Evolutionary conservation across 2,797 vertebrate genomes (phyloP).

Genomic region (Poeciliopsis presidionis): DNA sequence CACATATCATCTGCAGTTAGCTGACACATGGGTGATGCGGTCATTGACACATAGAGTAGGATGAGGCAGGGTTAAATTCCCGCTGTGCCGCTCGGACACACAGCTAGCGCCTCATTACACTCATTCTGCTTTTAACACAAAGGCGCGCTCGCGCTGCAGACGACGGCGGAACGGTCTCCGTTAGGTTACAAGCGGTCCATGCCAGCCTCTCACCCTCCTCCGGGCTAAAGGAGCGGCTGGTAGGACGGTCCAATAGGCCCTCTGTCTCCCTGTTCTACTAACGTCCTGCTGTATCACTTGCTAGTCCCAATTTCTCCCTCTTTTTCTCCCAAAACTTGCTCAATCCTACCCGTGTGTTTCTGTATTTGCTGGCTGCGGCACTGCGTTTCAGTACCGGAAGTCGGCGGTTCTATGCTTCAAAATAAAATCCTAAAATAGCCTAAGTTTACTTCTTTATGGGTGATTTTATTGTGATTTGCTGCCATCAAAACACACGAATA

Average conservation of each 20-base stretch:
- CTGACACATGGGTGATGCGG: not conserved
- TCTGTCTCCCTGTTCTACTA: conserved; percentile 29
- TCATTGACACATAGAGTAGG: conserved; percentile 1
- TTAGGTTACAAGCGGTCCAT: conserved; percentile 46
- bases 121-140: conserved; percentile 30
- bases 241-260: conserved; percentile 52
- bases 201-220: conserved; percentile 67
- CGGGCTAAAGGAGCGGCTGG: conserved; percentile 32
- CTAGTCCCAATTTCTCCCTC: conserved; percentile 37
- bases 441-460: not conserved
- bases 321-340: conserved; percentile 7
- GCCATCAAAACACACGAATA: not conserved
- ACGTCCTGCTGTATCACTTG: conserved; percentile 25
- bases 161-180: conserved; percentile 34
- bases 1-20: not conserved
- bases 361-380: conserved; percentile 22
- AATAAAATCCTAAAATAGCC: conserved; percentile 56
- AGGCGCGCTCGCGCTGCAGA: conserved; percentile 36
- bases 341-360: conserved; percentile 8
- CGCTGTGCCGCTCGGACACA: conserved; percentile 12
- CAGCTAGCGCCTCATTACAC: not conserved
- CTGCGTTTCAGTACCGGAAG: conserved; percentile 19
- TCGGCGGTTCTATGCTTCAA: conserved; percentile 41
- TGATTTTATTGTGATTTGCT: not conserved
- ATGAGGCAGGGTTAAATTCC: not conserved